Evolutionary conservation across 2,113 vertebrate species (phyloP).

Genomic region (Tyto alba): DNA sequence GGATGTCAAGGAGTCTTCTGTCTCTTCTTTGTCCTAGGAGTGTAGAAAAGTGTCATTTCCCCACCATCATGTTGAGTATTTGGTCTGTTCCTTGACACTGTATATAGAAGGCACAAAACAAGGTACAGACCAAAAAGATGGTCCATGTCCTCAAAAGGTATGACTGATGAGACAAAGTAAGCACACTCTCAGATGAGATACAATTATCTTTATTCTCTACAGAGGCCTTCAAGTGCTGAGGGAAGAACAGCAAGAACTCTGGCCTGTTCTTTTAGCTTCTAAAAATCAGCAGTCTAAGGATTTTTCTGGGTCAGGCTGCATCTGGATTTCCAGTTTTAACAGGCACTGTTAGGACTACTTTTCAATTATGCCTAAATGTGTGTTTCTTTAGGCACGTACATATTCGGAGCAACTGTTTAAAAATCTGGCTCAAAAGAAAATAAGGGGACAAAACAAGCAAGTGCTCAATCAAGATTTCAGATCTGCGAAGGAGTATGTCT

Average conservation of each 20-base stretch:
- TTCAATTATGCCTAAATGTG: neutral
- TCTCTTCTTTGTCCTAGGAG: neutral
- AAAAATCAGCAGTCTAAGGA: neutral
- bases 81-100: neutral
- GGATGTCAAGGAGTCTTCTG: neutral
- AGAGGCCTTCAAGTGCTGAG: neutral
- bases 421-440: neutral
- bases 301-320: neutral
- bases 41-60: neutral
- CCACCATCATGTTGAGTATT: neutral
- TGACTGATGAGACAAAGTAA: neutral
- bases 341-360: neutral
- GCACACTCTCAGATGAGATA: neutral
- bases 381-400: neutral
- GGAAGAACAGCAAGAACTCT: neutral
- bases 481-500: neutral
- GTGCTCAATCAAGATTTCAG: neutral
- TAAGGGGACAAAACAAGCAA: neutral
- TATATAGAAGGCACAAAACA: neutral
- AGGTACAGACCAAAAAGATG: neutral
- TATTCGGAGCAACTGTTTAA: neutral
- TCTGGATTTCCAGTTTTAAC: neutral
- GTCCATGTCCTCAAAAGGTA: neutral
- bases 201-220: neutral
- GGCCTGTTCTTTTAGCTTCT: neutral